Base-by-base conservation (phyloP, 2,888 invertebrate species). In the Oegoconia quadripuncta region DNA sequence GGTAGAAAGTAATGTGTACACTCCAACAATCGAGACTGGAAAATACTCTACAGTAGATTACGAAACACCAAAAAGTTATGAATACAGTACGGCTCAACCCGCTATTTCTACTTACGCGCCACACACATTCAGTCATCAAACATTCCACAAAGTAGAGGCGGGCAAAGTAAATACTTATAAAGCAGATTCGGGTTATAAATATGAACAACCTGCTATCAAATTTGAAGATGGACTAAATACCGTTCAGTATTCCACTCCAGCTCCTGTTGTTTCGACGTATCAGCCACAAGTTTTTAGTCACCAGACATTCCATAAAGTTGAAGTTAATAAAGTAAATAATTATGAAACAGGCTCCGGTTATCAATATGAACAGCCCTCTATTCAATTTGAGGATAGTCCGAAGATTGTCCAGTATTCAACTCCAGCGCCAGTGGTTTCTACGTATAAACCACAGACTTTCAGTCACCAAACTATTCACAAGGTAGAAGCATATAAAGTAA, bases 401-500 rank as follows among this genome's bases (percentile, higher is more conserved):
- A 64, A 78, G 49, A 83, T 77, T 41, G 69, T 67, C 3, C 67
- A 78, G 52, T 68, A 74, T 35, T 60, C 64, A n/a, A 70, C 75
- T 13, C 79, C 84, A n/a, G 53, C 71, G 1, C 59, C 73, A 12
- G 25, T 69, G 66, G 13, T 55, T 60, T 1, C 49, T 66, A 23
- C 64, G 73, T 44, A 65, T 22, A 33, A 59, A 37, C 66, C 80
- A 9, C 75, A 77, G 39, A 54, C 67, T 4, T 68, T 60, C 38
- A 77, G 69, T 39, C 79, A 80, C 14, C 78, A 81, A 52, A 79
- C 74, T 0, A 55, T 77, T 40, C 74, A 81, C 30, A 72, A 70
- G 42, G 55, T 65, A 9, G 68, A 74, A 39, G 56, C 64, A 18
- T 61, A 54, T 42, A 63, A 76, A 50, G 55, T 74, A 3, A 69